Base-by-base conservation (phyloP, 2,113 vertebrate species). In the Pteropus alecto region DNA sequence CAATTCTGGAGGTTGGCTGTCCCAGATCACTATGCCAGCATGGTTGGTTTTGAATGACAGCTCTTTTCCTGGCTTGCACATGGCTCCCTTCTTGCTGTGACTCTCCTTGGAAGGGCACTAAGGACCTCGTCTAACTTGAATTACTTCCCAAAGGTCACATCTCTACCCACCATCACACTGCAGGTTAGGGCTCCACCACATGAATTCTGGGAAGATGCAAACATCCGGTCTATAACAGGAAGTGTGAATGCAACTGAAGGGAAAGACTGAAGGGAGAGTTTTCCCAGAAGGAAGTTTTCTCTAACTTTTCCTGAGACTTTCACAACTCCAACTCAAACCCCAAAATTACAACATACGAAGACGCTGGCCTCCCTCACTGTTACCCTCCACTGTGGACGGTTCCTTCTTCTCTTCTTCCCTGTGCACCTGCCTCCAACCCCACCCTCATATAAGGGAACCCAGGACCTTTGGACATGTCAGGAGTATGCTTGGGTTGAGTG, bases 351-450 rank as follows among this genome's bases (percentile, higher is more conserved):
- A 18, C 3, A 3, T 13, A 18, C 13, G 9, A n/a, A 35, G 60
- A 58, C 0, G 0, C 54, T 67, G 46, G 16, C 35, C 15, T 18
- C 35, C 19, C 6, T 43, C 28, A 0, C 6, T 5, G 5, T 5
- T 30, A 21, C 35, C 21, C 77, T 35, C 33, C 26, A 9, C 18
- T 3, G n/a, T 7, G 12, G 30, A 7, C 0, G 1, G 0, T 10
- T 18, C 67, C 13, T 4, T 18, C 58, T 33, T 21, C 2, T 24
- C 30, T 24, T 82, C n/a, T 54, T 26, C 4, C 12, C 13, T 2
- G 13, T 13, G 3, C 35, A 43, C 76, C 61, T 89, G 67, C 22
- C 35, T 46, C 14, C 30, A 28, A 5, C 33, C 12, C 48, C 33
- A 0, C 10, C 79, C 54, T 48, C 68, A 13, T 33, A 7, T n/a